Percentiles rank a stretch among this genome's conserved stretches.
These are phyloP conservation scores for Amiota minor DNA, from an alignment of 2,888 invertebrate species.

Conservation along the genomic window DNA sequence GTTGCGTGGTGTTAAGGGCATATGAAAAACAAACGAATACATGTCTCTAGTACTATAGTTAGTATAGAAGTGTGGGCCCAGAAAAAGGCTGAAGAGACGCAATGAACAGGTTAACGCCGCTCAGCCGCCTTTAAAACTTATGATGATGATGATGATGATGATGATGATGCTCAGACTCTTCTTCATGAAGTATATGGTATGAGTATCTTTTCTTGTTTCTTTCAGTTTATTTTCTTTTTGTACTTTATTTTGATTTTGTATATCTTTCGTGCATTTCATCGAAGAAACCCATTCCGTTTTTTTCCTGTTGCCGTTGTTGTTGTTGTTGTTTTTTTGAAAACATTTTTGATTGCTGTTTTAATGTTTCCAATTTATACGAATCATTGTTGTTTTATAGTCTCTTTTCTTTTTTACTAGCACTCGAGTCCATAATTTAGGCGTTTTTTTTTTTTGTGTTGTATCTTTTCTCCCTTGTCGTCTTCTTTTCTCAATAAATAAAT, in stretches of 20 bases:
- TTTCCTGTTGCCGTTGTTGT: constrained; percentile 1
- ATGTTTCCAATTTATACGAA: constrained; percentile 63
- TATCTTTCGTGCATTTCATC: constrained; percentile 21
- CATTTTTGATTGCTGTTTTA: constrained; percentile 53
- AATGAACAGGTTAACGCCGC: constrained; percentile 26
- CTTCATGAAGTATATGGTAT: constrained; percentile 62
- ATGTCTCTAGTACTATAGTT: too few relatives aligned
- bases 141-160: neutral
- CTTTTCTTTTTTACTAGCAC: constrained; percentile 25
- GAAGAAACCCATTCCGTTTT: constrained; percentile 19
- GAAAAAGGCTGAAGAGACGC: constrained; percentile 7
- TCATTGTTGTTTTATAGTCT: constrained; percentile 59
- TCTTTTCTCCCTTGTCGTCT: neutral
- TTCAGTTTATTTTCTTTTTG: neutral
- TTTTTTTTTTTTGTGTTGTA: constrained; percentile 12
- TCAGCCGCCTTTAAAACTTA: constrained; percentile 17
- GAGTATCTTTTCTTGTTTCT: constrained; percentile 41
- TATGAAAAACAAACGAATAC: constrained; percentile 28
- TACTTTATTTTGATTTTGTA: constrained; percentile 6
- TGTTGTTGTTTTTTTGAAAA: constrained; percentile 57
- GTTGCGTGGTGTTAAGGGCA: constrained; percentile 8
- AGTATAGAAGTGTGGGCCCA: neutral
- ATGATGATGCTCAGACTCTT: constrained; percentile 65
- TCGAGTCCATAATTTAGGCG: constrained; percentile 64
- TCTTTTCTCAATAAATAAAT: constrained; percentile 11